These are phyloP conservation scores for Sminthurides bifidus DNA, from an alignment of 1,140 invertebrate species.

Conservation along the genomic window DNA sequence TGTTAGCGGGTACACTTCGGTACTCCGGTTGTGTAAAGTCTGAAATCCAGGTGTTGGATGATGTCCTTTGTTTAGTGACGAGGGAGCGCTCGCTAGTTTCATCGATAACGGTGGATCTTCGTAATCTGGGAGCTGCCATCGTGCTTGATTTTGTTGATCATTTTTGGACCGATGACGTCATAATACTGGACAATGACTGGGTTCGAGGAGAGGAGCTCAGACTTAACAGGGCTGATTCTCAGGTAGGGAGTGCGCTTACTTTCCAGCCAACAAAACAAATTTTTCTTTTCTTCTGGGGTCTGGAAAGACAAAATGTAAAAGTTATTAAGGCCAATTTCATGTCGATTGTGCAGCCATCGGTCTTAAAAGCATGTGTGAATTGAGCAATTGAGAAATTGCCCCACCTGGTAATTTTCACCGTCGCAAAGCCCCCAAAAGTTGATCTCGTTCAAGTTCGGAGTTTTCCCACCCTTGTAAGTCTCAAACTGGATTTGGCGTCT, in stretches of 20 bases:
- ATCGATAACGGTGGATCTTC: slow-evolving; percentile 1
- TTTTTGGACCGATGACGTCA: background rate
- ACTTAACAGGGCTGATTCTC: slow-evolving; percentile 15
- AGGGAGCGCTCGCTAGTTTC: background rate
- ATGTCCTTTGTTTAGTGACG: slow-evolving; percentile 4
- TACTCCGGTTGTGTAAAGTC: background rate
- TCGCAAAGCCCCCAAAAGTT: slow-evolving; percentile 34
- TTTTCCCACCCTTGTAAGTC: slow-evolving; percentile 3
- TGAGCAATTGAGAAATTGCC: background rate
- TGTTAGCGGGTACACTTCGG: slow-evolving; percentile 2
- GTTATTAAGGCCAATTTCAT: background rate
- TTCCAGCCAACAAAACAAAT: slow-evolving; percentile 13
- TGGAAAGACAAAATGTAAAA: background rate
- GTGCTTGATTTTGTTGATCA: slow-evolving; percentile 1
- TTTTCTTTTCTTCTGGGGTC: slow-evolving; percentile 7
- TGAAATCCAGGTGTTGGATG: background rate
- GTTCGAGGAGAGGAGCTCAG: slow-evolving; percentile 1
- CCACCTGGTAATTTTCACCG: slow-evolving; percentile 12
- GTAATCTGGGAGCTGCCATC: background rate
- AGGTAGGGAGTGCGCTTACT: background rate
- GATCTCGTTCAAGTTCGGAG: slow-evolving; percentile 3
- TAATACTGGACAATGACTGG: slow-evolving; percentile 5
- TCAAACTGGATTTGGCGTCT: slow-evolving; percentile 4
- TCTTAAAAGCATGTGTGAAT: background rate
- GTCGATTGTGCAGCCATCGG: background rate